phyloP scores from a whole-genome alignment of 2,797 vertebrate species.

The Huso huso region DNA sequence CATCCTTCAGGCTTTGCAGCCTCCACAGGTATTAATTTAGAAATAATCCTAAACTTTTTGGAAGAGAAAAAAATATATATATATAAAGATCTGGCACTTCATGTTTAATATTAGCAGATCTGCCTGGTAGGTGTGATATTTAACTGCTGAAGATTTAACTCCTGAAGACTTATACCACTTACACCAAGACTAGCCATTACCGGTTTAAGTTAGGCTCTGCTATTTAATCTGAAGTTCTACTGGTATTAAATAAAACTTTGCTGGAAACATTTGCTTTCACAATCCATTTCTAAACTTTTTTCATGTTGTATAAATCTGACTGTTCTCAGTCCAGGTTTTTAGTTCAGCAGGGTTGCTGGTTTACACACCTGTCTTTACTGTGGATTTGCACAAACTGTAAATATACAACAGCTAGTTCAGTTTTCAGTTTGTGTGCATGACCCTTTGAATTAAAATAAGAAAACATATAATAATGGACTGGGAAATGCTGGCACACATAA shows the following conservation, averaged over 20 bases:
- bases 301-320: too few relatives aligned
- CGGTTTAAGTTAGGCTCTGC: constrained; percentile 35
- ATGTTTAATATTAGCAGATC: constrained; percentile 88
- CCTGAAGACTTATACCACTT: constrained; percentile 41
- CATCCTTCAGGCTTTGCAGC: constrained; percentile 98
- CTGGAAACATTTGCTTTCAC: not conserved
- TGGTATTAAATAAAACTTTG: constrained; percentile 2
- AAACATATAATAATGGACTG: too few relatives aligned
- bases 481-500: too few relatives aligned
- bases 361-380: too few relatives aligned
- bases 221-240: constrained; percentile 42
- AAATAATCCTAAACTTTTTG: constrained; percentile 96
- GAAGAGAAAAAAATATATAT: constrained; percentile 65
- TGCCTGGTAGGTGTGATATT: constrained; percentile 74
- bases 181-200: constrained; percentile 31
- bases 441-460: too few relatives aligned
- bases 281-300: not conserved
- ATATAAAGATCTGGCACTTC: constrained; percentile 94
- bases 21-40: constrained; percentile 98
- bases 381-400: too few relatives aligned
- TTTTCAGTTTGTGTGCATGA: too few relatives aligned
- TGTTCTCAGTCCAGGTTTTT: too few relatives aligned
- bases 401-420: too few relatives aligned
- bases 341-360: too few relatives aligned
- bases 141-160: constrained; percentile 32